Conservation (phyloP, 2,888 invertebrate genomes). For the Agriopis aurantiaria region DNA sequence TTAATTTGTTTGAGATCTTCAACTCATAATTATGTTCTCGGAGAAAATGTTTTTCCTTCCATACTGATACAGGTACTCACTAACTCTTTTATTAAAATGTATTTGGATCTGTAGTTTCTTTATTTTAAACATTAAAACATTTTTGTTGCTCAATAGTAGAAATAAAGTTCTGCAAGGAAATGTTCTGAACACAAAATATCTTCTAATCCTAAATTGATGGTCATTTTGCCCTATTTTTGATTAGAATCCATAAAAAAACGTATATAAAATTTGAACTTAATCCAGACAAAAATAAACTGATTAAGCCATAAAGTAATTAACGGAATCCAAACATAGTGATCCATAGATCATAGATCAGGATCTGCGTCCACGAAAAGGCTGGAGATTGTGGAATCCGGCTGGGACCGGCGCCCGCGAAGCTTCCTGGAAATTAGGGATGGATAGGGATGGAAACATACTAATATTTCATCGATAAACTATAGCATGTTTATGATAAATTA, state of each 20-base stretch:
- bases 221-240: no score
- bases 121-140: no score
- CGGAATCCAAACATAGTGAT: conserved; percentile 28
- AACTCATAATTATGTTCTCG: no score
- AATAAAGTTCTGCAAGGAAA: background rate
- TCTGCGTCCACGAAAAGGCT: conserved; percentile 61
- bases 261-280: background rate
- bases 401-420: conserved; percentile 78
- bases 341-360: conserved; percentile 39
- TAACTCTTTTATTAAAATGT: background rate
- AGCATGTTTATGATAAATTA: no score
- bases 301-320: conserved; percentile 37
- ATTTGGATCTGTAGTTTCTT: background rate
- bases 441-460: conserved; percentile 59
- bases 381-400: conserved; percentile 82
- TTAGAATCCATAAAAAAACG: background rate
- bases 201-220: no score
- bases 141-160: no score
- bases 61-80: no score
- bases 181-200: background rate
- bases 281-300: conserved; percentile 14
- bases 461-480: conserved; percentile 21
- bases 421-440: conserved; percentile 83
- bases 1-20: background rate
- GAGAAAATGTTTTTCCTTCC: no score